A percentile compares a stretch with the other conserved stretches of the same genome.
phyloP scores from a whole-genome alignment of 2,888 invertebrate species.

The Macaria notata region DNA sequence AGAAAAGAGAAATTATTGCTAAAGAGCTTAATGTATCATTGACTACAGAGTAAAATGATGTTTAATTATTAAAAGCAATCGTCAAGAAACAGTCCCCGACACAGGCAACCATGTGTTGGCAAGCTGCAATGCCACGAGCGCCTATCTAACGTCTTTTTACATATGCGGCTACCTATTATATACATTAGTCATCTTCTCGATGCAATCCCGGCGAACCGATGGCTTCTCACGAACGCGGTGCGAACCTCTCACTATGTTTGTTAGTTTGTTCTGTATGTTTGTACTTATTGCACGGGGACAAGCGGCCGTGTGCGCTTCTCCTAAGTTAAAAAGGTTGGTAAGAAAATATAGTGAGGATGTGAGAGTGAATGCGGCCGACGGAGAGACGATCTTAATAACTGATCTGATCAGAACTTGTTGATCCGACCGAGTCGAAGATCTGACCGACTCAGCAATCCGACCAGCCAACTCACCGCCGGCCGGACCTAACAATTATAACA shows the following conservation, averaged over 20 bases:
- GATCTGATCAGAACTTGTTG: too few relatives aligned
- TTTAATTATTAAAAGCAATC: too few relatives aligned
- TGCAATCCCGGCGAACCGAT: slow-evolving; percentile 79
- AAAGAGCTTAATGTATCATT: too few relatives aligned
- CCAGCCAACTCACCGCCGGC: slow-evolving; percentile 48
- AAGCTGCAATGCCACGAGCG: slow-evolving; percentile 47
- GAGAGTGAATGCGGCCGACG: slow-evolving; percentile 76
- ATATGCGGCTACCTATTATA: slow-evolving; percentile 81
- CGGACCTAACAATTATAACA: slow-evolving; percentile 77
- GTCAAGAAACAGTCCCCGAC: too few relatives aligned
- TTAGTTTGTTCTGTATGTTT: slow-evolving; percentile 76
- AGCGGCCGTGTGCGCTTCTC: slow-evolving; percentile 79
- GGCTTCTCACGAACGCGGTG: slow-evolving; percentile 79
- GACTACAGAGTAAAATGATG: too few relatives aligned
- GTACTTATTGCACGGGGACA: slow-evolving; percentile 77
- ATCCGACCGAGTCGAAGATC: too few relatives aligned
- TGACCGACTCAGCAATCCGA: too few relatives aligned
- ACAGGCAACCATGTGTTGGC: slow-evolving; percentile 24
- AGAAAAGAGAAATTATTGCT: too few relatives aligned
- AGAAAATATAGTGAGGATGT: slow-evolving; percentile 82
- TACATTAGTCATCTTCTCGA: slow-evolving; percentile 76
- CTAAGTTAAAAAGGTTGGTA: slow-evolving; percentile 78
- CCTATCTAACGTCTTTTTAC: slow-evolving; percentile 68
- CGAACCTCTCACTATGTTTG: slow-evolving; percentile 73
- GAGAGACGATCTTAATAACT: slow-evolving; percentile 47